phyloP scores from a whole-genome alignment of 1,140 invertebrate genomes.

The Sycophila sp. region DNA sequence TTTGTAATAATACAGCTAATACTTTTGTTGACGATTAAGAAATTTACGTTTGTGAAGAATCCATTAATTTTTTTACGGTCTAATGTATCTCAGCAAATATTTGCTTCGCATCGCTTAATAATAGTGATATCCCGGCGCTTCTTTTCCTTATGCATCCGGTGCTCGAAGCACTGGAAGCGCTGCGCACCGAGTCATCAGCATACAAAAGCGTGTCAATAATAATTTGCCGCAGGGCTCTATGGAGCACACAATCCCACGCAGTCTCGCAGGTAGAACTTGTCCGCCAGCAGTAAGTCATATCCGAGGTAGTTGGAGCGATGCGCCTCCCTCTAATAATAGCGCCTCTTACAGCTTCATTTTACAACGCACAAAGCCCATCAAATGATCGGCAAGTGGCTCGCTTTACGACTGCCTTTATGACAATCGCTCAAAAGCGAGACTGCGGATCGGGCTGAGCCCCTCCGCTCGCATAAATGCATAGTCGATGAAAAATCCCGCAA shows the following conservation, averaged over 20 bases:
- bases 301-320: not conserved
- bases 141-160: no score
- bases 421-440: slow-evolving; percentile 24
- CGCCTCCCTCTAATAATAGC: slow-evolving; percentile 30
- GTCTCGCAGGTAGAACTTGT: slow-evolving; percentile 11
- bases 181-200: not conserved
- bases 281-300: slow-evolving; percentile 14
- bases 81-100: no score
- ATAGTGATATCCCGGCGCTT: no score
- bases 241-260: not conserved
- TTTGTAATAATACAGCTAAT: no score
- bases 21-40: no score
- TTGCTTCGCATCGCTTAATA: no score
- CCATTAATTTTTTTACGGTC: no score
- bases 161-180: no score
- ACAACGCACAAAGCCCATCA: slow-evolving; percentile 33
- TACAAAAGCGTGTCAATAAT: slow-evolving; percentile 29
- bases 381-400: slow-evolving; percentile 32
- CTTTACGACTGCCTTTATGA: slow-evolving; percentile 34
- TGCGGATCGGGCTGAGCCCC: not conserved
- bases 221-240: no score
- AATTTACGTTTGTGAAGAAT: no score
- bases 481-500: slow-evolving; percentile 19
- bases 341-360: slow-evolving; percentile 33
- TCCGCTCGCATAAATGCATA: slow-evolving; percentile 9